Conservation (phyloP, 1,140 invertebrate genomes). For the Heliconius nattereri region DNA sequence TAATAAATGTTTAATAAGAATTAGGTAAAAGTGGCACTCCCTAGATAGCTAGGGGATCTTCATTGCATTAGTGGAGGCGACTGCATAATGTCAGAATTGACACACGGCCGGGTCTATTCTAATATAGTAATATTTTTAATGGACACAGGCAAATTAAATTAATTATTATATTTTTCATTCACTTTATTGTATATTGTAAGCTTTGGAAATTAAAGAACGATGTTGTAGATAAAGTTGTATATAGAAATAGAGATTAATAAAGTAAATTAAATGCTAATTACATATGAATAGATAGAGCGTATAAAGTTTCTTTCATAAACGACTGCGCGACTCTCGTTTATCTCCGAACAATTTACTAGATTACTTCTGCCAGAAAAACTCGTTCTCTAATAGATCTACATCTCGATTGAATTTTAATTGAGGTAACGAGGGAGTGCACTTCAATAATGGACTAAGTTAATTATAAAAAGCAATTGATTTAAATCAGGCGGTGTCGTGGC, state of each 20-base stretch:
- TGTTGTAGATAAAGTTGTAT: constrained; percentile 21
- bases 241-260: constrained; percentile 27
- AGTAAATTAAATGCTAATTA: constrained; percentile 30
- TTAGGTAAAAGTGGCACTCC: constrained; percentile 75
- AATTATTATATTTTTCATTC: constrained; percentile 37
- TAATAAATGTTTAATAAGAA: constrained; percentile 80
- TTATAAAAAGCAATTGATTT: constrained; percentile 81
- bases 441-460: constrained; percentile 77
- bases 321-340: constrained; percentile 49
- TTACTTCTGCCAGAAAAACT: constrained; percentile 68
- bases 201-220: constrained; percentile 19
- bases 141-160: constrained; percentile 45
- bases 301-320: constrained; percentile 34
- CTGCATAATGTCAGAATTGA: constrained; percentile 74
- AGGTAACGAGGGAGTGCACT: constrained; percentile 58
- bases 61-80: constrained; percentile 70
- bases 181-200: constrained; percentile 27
- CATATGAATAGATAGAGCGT: constrained; percentile 13
- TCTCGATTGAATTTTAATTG: constrained; percentile 40
- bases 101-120: constrained; percentile 41
- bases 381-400: constrained; percentile 59
- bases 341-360: constrained; percentile 62
- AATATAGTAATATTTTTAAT: constrained; percentile 54
- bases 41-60: constrained; percentile 54
- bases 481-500: constrained; percentile 74